Evolutionary conservation across 2,888 invertebrate genomes (phyloP), one percentile per base, ranked within the genome.

Genomic region (Meiosimyza decipiens): DNA sequence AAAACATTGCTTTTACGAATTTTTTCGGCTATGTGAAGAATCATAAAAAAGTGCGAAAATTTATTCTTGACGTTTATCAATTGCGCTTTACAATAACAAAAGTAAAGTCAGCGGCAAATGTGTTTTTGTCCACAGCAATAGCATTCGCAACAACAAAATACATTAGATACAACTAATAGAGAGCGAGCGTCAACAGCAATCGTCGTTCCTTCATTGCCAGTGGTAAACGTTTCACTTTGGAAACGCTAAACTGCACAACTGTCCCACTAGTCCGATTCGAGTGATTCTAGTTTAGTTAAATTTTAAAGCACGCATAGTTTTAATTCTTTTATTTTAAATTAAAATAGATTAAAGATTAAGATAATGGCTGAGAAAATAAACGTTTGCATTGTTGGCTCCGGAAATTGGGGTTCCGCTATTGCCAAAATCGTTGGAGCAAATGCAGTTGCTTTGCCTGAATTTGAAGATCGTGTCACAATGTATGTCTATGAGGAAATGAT

Each of bases 351-450:
- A n/a, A n/a, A n/a, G n/a, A n/a, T n/a, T 28, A 28, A 28, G 3
- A 28, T 28, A 86, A 93, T 93, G 94, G 90, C 92, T 84, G 90
- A 91, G 79, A 92, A 92, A 86, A 92, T 92, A 83, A 92, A 90
- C 87, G 94, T 96, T 77, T 95, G 95, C 89, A 95, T 96, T 85
- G 91, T 96, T 73, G 95, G 95, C 77, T 96, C 95, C 75, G 95
- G 95, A 82, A 95, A 95, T 88, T 96, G 95, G 99, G 99, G 99
- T 74, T 98, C 98, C 75, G 98, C 98, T 68, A 99, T 99, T 85
- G 98, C 99, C 11, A 98, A 98, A 89, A 97, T 99, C 84, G 94
- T 99, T 75, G 99, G 98, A 62, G 89, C 89, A 80, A 99, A 99
- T 92, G 95, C 95, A 28, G 89, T 91, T 52, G 90, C 90, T 70